phyloP scores from a whole-genome alignment of 1,140 invertebrate genomes.

The Pseudomyrmex gracilis region DNA sequence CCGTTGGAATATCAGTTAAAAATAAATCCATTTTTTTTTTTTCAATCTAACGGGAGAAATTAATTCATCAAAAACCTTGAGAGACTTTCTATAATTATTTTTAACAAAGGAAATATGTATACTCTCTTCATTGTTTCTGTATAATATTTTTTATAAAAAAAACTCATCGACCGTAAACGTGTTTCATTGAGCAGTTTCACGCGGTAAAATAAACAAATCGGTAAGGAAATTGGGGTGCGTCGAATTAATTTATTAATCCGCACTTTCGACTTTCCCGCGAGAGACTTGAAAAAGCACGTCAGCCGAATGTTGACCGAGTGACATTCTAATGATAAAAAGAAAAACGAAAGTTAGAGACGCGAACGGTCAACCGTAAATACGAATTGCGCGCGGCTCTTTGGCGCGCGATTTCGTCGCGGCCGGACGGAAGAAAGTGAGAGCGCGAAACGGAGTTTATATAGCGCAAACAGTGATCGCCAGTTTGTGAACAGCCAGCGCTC shows the following conservation, averaged over 20 bases:
- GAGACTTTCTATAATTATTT: not conserved
- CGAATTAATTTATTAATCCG: slow-evolving; percentile 28
- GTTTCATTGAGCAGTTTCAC: not conserved
- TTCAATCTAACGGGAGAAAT: not conserved
- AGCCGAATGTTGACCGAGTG: slow-evolving; percentile 7
- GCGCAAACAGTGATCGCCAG: slow-evolving; percentile 18
- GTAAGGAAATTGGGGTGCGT: not conserved
- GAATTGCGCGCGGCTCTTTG: slow-evolving; percentile 4
- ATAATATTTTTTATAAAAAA: not conserved
- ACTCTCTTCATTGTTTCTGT: too few species aligned
- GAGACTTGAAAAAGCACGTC: slow-evolving; percentile 20
- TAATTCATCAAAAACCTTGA: not conserved
- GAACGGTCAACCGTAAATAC: slow-evolving; percentile 20
- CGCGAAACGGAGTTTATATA: not conserved
- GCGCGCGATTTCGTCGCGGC: slow-evolving; percentile 36
- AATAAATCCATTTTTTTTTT: not conserved
- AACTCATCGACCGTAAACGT: not conserved
- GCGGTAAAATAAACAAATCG: not conserved
- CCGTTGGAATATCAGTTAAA: not conserved
- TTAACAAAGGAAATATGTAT: not conserved
- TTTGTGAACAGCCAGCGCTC: slow-evolving; percentile 21
- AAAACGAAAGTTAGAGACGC: slow-evolving; percentile 51
- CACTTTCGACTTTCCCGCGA: slow-evolving; percentile 47
- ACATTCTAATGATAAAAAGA: slow-evolving; percentile 53
- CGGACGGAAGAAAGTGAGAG: slow-evolving; percentile 52